Evolutionary conservation across 1,140 invertebrate species (phyloP).

Genomic region (Scaptomyza graminum): DNA sequence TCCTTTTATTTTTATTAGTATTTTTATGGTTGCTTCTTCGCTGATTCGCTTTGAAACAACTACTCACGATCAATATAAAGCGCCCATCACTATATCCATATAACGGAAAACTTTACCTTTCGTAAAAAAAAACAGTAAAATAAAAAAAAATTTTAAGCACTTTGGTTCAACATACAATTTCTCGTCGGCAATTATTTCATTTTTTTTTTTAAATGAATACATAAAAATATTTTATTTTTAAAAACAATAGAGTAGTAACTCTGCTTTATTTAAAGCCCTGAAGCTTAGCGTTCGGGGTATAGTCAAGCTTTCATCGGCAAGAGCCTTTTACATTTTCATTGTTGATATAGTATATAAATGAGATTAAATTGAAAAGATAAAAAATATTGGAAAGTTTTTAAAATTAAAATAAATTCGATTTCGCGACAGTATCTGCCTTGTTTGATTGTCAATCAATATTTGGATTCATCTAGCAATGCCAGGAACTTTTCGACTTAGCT

Average conservation of each 20-base stretch:
- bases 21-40: no score
- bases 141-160: no score
- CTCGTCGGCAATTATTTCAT: not conserved
- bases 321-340: not conserved
- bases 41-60: no score
- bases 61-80: not conserved
- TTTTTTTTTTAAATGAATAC: no score
- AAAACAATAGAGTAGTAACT: no score
- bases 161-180: no score
- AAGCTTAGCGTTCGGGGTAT: no score
- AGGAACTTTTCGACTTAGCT: not conserved
- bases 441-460: not conserved
- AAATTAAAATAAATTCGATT: slow-evolving; percentile 6
- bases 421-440: not conserved
- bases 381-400: not conserved
- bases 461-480: slow-evolving; percentile 10
- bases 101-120: not conserved
- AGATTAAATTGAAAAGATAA: not conserved
- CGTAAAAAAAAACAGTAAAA: no score
- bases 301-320: no score
- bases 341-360: not conserved
- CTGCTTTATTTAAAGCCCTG: no score
- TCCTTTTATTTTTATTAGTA: no score
- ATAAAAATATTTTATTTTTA: no score
- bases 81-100: not conserved